Evolutionary conservation across 2,888 invertebrate genomes (phyloP), one percentile per base, ranked within the genome.

Genomic region (Euplexia lucipara): DNA sequence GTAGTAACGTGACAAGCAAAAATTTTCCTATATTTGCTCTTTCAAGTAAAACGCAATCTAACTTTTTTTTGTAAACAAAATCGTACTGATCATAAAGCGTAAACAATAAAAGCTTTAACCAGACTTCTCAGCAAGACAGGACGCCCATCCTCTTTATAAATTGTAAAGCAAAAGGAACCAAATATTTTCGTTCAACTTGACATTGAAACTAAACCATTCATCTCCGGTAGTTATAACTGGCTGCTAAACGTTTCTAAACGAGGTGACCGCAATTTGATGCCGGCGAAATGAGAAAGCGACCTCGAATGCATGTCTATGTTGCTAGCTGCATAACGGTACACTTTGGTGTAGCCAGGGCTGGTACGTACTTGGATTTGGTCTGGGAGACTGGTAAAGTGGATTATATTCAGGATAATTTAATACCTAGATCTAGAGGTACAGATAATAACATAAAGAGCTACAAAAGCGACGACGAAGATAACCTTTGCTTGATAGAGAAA

Each of bases 241-340:
- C 60, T 47, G 35, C 61, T 75, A 76, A 82, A 78, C 77, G 67
- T 78, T 77, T 76, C 70, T 75, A 75, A 88, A 83, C 82, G 79
- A 73, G 88, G 88, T 88, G 88, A 88, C 88, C 88, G 88, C 84
- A 71, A 79, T 87, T 85, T 81, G 78, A 77, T 82, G 71, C 77
- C 69, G 74, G 81, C 70, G 75, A 79, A 83, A 85, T 79, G 83
- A 87, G 85, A 87, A 88, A 88, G 88, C 85, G 88, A 83, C 88
- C 88, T 78, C 86, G 74, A 82, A 86, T 80, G 82, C 81, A 81
- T 63, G 71, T 78, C 84, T 83, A 79, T 81, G 79, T 74, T 67
- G 74, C 75, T 79, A 77, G 75, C 78, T 80, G 79, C 79, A 81
- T 84, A 84, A 84, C 84, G 84, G 84, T 84, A 78, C 52, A 79